Percentiles rank a stretch among this genome's conserved stretches.
Evolutionary conservation across 2,113 vertebrate genomes (phyloP).

Genomic region (Syrmaticus mikado): DNA sequence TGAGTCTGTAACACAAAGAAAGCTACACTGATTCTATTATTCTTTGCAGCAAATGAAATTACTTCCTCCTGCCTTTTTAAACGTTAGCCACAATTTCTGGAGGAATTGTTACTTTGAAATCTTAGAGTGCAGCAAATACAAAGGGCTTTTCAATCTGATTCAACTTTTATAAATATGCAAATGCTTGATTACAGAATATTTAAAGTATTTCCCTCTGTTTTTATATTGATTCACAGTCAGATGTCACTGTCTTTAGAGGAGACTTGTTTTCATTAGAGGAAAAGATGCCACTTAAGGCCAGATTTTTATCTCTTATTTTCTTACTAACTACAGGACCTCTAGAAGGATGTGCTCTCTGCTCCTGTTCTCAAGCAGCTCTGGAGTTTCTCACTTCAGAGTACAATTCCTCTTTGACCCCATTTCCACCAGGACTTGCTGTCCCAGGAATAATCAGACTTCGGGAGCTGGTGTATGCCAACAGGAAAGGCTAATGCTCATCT

Average conservation of each 20-base stretch:
- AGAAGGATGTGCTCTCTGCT: neutral
- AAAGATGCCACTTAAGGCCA: neutral
- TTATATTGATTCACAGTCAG: neutral
- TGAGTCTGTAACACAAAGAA: neutral
- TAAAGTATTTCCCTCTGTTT: neutral
- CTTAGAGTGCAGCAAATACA: neutral
- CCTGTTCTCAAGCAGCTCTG: conserved; percentile 19
- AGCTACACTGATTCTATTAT: neutral
- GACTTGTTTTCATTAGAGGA: neutral
- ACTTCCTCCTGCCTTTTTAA: neutral
- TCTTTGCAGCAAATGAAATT: neutral
- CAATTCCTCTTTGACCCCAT: neutral
- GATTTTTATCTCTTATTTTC: neutral
- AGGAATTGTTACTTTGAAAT: neutral
- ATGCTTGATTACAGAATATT: neutral
- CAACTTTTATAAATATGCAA: neutral
- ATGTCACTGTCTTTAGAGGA: neutral
- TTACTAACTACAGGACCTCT: neutral
- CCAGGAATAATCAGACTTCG: neutral
- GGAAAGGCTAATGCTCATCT: neutral
- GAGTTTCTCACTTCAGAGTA: neutral
- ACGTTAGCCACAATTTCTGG: neutral
- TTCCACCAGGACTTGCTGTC: neutral
- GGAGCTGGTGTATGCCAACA: neutral
- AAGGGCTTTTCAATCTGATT: neutral